These are phyloP conservation scores for Aurelia aurita complex sp. Pacific DNA, from an alignment of 30 jellyfish, hydroid and myxozoan species.

Conservation along the genomic window DNA sequence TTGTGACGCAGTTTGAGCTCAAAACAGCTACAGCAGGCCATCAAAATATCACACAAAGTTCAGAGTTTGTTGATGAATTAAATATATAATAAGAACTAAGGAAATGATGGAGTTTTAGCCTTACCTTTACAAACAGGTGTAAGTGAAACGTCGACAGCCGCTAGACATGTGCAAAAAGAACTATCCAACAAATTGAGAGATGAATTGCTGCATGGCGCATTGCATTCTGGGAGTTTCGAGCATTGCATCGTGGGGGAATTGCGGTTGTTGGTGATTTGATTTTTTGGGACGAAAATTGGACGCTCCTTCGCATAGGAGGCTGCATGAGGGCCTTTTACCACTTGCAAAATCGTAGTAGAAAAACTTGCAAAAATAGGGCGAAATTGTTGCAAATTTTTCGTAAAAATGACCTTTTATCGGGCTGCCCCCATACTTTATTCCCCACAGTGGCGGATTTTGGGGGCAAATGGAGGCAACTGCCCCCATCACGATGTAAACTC, in stretches of 20 bases:
- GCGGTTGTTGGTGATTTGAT: constrained; percentile 10
- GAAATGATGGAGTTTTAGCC: constrained; percentile 4
- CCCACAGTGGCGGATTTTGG: too few relatives aligned
- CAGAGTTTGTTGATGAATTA: neutral
- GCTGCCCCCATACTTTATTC: too few relatives aligned
- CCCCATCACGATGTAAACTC: too few relatives aligned
- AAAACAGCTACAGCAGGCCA: neutral
- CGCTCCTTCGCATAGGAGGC: neutral
- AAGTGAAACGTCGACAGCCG: constrained; percentile 27
- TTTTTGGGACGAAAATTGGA: constrained; percentile 39
- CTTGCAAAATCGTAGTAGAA: too few relatives aligned
- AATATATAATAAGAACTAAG: neutral
- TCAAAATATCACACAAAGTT: neutral
- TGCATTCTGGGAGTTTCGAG: constrained; percentile 10
- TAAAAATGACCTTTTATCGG: too few relatives aligned
- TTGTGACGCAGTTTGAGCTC: neutral
- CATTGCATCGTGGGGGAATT: constrained; percentile 44
- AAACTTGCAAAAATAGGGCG: too few relatives aligned
- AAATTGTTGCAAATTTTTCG: too few relatives aligned
- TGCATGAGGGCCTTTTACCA: too few relatives aligned
- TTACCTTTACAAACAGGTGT: constrained; percentile 49
- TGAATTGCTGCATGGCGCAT: neutral
- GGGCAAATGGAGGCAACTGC: too few relatives aligned
- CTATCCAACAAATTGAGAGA: constrained; percentile 2
- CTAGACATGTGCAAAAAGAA: constrained; percentile 30